Conservation (phyloP, 2,888 invertebrate species). For the Xylocampa areola region DNA sequence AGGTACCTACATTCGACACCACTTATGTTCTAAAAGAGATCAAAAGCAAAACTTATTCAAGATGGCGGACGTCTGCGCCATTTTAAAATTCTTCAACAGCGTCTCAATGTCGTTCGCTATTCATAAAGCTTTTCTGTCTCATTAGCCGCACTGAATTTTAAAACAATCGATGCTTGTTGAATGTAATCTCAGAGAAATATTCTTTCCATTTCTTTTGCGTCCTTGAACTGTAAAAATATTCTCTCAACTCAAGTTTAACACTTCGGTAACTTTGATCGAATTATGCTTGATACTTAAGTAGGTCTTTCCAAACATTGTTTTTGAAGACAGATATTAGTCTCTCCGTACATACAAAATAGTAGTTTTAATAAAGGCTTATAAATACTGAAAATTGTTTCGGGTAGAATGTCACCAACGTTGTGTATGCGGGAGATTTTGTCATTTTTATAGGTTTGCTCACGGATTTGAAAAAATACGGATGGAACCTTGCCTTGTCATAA, state of each 20-base stretch:
- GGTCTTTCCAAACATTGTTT: too few species aligned
- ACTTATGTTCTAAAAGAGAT: slow-evolving; percentile 11
- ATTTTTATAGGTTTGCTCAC: too few species aligned
- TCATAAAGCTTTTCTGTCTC: slow-evolving; percentile 43
- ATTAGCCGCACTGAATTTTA: slow-evolving; percentile 45
- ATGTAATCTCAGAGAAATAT: slow-evolving; percentile 16
- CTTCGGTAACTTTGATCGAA: not conserved
- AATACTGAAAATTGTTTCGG: too few species aligned
- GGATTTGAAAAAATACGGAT: too few species aligned
- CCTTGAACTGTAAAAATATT: slow-evolving; percentile 12
- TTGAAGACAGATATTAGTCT: too few species aligned
- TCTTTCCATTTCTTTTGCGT: slow-evolving; percentile 24
- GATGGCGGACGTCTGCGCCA: slow-evolving; percentile 38
- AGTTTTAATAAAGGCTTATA: too few species aligned
- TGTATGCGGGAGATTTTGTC: too few species aligned
- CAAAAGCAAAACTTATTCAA: slow-evolving; percentile 34
- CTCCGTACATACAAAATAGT: too few species aligned
- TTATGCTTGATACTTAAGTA: too few species aligned
- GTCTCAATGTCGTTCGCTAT: slow-evolving; percentile 34
- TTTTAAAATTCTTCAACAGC: slow-evolving; percentile 27
- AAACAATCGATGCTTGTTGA: slow-evolving; percentile 39
- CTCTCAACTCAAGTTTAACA: slow-evolving; percentile 15
- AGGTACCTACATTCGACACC: slow-evolving; percentile 14
- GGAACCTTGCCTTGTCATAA: too few species aligned
- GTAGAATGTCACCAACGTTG: too few species aligned